phyloP scores from a whole-genome alignment of 2,888 invertebrate species.

The Eustalomyia histrio region DNA sequence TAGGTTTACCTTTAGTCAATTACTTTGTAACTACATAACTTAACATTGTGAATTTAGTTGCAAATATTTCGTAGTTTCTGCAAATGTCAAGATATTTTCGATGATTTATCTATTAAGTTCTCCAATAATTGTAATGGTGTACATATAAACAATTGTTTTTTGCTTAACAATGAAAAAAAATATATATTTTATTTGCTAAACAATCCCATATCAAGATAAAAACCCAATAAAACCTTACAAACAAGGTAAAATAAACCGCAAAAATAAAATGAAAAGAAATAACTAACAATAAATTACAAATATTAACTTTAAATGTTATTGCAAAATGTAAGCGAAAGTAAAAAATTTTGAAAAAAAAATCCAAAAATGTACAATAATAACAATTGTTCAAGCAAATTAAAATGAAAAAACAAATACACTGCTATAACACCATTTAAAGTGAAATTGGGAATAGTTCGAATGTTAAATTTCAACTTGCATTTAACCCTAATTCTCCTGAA shows the following conservation, averaged over 20 bases:
- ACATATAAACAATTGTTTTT: slow-evolving; percentile 24
- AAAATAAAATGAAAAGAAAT: slow-evolving; percentile 20
- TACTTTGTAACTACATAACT: too few species aligned
- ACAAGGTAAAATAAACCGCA: slow-evolving; percentile 50
- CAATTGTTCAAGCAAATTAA: neutral
- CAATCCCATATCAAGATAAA: slow-evolving; percentile 39
- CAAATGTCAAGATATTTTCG: neutral
- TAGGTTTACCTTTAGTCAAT: too few species aligned
- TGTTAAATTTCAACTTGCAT: too few species aligned
- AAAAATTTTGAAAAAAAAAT: slow-evolving; percentile 10
- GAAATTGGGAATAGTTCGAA: too few species aligned
- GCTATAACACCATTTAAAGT: neutral
- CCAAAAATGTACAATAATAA: slow-evolving; percentile 14
- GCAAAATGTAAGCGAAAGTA: slow-evolving; percentile 61
- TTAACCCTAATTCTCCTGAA: too few species aligned
- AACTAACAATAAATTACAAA: slow-evolving; percentile 47
- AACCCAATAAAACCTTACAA: slow-evolving; percentile 28
- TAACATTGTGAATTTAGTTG: too few species aligned
- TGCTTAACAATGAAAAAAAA: slow-evolving; percentile 23
- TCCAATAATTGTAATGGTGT: slow-evolving; percentile 27
- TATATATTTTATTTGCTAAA: slow-evolving; percentile 17
- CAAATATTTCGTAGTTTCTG: neutral
- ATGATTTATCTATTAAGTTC: neutral
- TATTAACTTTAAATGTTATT: slow-evolving; percentile 52
- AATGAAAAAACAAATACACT: slow-evolving; percentile 4